Base-by-base conservation (phyloP, 2,113 vertebrate genomes). In the Edolisoma coerulescens region DNA sequence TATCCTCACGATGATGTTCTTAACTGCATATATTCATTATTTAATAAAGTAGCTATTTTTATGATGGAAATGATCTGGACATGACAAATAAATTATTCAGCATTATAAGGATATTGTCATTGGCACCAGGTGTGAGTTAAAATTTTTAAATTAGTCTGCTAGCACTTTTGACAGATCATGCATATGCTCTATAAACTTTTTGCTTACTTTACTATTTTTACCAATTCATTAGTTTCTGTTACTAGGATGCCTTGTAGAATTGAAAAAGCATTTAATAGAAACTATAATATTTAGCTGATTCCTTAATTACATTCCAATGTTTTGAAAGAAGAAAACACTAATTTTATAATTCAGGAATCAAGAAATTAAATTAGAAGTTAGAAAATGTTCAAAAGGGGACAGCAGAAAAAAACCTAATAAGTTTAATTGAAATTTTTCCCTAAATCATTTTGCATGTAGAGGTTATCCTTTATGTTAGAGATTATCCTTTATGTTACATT, bases 21-120 rank as follows among this genome's bases (percentile, higher is more conserved):
- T 93, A 95, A 96, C 89, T 94, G 69, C 54, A 57, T 65, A 79
- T 87, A 95, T 96, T 87, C 73, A 95, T 95, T 90, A 96, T 94
- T 97, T 88, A 94, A 95, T 91, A 93, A 95, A 65, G 74, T 59
- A 95, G 78, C 87, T 95, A 94, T 97, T 95, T 95, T 96, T 91
- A 74, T 87, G 52, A 90, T 83, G 84, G 84, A 96, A 96, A 91
- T 93, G 77, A 82, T 95, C 54, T 73, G 70, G 75, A 81, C 87
- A 93, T 90, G 82, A 77, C 75, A 95, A 91, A 87, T 93, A 94
- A 94, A 96, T 96, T 95, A 93, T 96, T 94, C 93, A 94, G 68
- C 74, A 91, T 93, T 37, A 10, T 83, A 89, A 93, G n/a, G 84
- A 82, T 88, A 87, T 91, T 95, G 63, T 86, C 92, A 83, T 75